These are phyloP conservation scores for Cercocebus atys DNA, from an alignment of 2,113 vertebrate species.

Conservation along the genomic window DNA sequence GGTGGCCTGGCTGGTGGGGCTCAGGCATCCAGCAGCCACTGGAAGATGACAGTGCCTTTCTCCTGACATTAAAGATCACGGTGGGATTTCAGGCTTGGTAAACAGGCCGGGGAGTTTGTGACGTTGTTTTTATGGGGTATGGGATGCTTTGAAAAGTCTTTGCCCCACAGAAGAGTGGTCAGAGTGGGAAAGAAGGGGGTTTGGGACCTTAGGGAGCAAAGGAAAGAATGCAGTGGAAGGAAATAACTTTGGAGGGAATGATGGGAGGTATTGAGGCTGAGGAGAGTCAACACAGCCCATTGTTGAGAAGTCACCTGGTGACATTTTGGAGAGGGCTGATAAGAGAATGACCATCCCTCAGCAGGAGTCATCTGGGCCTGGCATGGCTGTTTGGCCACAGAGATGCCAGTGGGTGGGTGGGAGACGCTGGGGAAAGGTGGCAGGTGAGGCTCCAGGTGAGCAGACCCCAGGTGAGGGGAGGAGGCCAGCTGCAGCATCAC, in stretches of 20 bases:
- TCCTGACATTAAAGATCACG: not conserved
- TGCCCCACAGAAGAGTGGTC: not conserved
- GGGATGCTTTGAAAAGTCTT: not conserved
- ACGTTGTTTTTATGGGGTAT: not conserved
- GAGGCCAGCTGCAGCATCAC: not conserved
- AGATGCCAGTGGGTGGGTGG: not conserved
- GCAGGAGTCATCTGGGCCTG: not conserved
- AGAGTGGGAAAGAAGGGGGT: not conserved
- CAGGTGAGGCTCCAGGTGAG: not conserved
- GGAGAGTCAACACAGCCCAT: fast-evolving
- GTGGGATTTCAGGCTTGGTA: not conserved
- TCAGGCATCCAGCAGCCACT: not conserved
- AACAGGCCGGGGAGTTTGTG: not conserved
- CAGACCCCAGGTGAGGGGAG: not conserved
- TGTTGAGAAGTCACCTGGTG: not conserved
- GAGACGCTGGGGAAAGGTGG: not conserved
- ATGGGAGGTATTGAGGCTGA: not conserved
- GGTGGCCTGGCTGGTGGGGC: too few species aligned
- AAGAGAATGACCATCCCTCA: not conserved
- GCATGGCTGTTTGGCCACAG: not conserved
- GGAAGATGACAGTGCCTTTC: not conserved
- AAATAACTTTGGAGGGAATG: not conserved
- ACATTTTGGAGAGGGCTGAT: not conserved
- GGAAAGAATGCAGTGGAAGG: not conserved
- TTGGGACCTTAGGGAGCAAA: not conserved